Base-by-base conservation (phyloP, 2,113 vertebrate species). In the Pachyramphus minor region DNA sequence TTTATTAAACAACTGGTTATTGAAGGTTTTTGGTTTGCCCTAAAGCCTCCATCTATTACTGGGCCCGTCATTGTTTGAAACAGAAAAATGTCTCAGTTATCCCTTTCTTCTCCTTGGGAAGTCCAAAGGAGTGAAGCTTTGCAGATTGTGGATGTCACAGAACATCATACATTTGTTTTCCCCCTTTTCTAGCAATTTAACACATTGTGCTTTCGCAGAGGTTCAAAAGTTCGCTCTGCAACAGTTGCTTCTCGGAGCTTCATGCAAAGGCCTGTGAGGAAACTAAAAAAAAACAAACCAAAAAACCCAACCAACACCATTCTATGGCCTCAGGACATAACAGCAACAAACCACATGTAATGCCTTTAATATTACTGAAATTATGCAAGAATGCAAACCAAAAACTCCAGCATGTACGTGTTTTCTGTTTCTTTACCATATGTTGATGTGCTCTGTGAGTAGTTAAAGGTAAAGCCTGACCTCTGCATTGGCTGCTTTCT, bases 71-170 rank as follows among this genome's bases (percentile, higher is more conserved):
- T 59, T 63, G 72, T 93, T 95, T 95, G 66, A 86, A 94, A 41
- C 27, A 84, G 63, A 58, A 94, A 94, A 95, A 69, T 4, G 3
- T 87, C 44, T 86, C 68, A 39, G 73, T 47, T 47, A 67, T 78
- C 86, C 92, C 86, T 95, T 97, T 97, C 80, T 95, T 97, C 94
- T 97, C 41, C 83, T 92, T 93, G 94, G 90, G 95, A 93, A 95
- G 93, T 92, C 96, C 96, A 93, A 84, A 95, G 86, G 50, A 92
- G 76, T 84, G 93, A 97, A 90, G 80, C 83, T 95, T 95, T 95
- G 86, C 96, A 95, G 93, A 95, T 93, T 97, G 95, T 66, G 44
- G 72, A 92, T 93, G 95, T 95, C 95, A 95, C 71, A 87, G 86
- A 97, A 52, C 91, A 90, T 95, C 92, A 80, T 95, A 77, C 86